Evolutionary conservation across 2,888 invertebrate species (phyloP), one percentile per base, ranked within the genome.

Genomic region (Phania funesta): DNA sequence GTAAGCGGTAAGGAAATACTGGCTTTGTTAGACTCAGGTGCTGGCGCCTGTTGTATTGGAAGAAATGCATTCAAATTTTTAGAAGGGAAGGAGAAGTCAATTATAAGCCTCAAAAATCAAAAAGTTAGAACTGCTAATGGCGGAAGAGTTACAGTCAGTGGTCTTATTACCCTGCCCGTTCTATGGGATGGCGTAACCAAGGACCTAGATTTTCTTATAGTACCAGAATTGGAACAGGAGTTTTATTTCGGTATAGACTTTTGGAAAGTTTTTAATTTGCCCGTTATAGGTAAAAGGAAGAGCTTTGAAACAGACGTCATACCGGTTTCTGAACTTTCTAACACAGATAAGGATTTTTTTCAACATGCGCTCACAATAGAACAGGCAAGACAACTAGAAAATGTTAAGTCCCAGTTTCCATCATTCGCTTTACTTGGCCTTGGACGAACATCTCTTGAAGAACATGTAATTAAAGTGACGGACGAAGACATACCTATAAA

Each of bases 11-110:
- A 41, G n/a, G 76, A 67, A 13, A 16, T 68, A 1, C 5, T 62
- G 41, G 60, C 68, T 0, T 20, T 76, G 1, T 11, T 70, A 3
- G 70, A 77, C 16, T 77, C 68, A 11, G 77, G 68, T 11, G 78
- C 65, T 2, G 46, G 58, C n/a, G 67, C 67, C 0, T 67, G 73
- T 32, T 79, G 79, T 18, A 62, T 79, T n/a, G 79, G 73, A 0
- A 79, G 35, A 24, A 67, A 67, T 41, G 50, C 41, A 3, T 6
- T 35, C 3, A 5, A 18, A 11, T 50, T 79, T 44, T 11, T 79
- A n/a, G 7, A 50, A 11, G 52, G 13, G 0, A 11, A 16, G 7
- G 24, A 52, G 18, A 3, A n/a, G 1, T 2, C 4, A 2, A 9
- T 70, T 8, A 3, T 65, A 0, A 70, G 56, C 3, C 3, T 78